Base-by-base conservation (phyloP, 1,140 invertebrate species). In the Procambarus clarkii region DNA sequence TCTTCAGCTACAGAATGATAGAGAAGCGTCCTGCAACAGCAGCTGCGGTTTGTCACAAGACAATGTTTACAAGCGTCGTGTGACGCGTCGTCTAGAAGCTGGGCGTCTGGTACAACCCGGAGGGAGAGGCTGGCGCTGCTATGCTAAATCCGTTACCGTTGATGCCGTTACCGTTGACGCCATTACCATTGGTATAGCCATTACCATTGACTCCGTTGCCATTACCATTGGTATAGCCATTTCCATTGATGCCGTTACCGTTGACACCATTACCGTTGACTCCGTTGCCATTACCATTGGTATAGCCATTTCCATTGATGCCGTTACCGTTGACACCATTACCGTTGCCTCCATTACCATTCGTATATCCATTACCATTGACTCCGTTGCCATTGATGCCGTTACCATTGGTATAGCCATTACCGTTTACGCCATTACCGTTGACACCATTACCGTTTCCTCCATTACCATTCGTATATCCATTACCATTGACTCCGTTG, bases 261-360 rank as follows among this genome's bases (percentile, higher is more conserved):
- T 82, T 2, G 21, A 81, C 11, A n/a, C 80, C 80, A 44, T 82
- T 82, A 44, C 80, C 80, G 80, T 64, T 82, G 3, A 64, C 80
- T 1, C 54, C 58, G 80, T 82, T 64, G 18, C 80, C 80, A 64
- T 82, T 82, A 45, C 11, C 21, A 21, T 64, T 64, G 2, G 11
- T 64, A 13, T 64, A 15, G 15, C 60, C 60, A 64, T 21, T n/a
- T n/a, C n/a, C n/a, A n/a, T n/a, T n/a, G 34, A 34, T 34, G 7
- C 78, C 78, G 45, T 80, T 80, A 11, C 5, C 34, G n/a, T 48
- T 34, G 34, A 34, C 5, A 48, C 78, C 34, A 48, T 80, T 80
- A n/a, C 46, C 78, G 78, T 50, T 80, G 15, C 2, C 79, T 4
- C 50, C 79, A 58, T 81, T 81, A 24, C 79, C 79, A 34, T 81